A percentile compares a stretch with the other conserved stretches of the same genome.
Conservation (phyloP, 2,888 invertebrate species). For the Philaethria dido region DNA sequence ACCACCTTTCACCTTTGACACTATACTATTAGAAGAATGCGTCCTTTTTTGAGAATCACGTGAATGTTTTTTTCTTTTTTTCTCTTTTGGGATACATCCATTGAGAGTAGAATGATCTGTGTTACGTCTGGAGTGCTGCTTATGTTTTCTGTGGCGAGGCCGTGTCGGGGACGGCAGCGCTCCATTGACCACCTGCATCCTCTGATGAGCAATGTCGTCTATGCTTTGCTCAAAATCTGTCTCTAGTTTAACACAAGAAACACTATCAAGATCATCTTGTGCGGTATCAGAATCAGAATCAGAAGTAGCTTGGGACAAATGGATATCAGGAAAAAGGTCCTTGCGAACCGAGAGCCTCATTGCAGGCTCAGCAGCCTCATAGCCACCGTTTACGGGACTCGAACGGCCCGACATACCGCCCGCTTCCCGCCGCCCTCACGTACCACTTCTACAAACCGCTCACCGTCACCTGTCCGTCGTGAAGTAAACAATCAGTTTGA, state of each 20-base stretch:
- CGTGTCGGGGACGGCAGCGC: constrained; percentile 62
- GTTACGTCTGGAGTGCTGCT: constrained; percentile 70
- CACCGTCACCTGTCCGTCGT: constrained; percentile 76
- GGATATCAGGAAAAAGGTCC: constrained; percentile 76
- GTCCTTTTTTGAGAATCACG: constrained; percentile 63
- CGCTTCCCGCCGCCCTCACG: constrained; percentile 78
- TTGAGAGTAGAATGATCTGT: constrained; percentile 63
- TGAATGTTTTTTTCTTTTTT: constrained; percentile 71
- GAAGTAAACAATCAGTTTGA: constrained; percentile 84
- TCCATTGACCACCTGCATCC: constrained; percentile 69
- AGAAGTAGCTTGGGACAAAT: constrained; percentile 57
- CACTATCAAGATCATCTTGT: constrained; percentile 61
- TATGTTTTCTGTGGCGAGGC: constrained; percentile 73
- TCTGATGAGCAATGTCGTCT: constrained; percentile 75
- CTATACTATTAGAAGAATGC: constrained; percentile 64
- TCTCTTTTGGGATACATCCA: constrained; percentile 68
- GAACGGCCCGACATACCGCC: constrained; percentile 80
- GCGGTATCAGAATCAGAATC: constrained; percentile 56
- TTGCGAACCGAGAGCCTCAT: constrained; percentile 79
- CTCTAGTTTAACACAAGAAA: constrained; percentile 76
- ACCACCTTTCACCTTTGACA: constrained; percentile 77
- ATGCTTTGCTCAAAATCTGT: constrained; percentile 82
- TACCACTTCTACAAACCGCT: constrained; percentile 78
- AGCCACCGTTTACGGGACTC: constrained; percentile 79
- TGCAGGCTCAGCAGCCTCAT: constrained; percentile 70